Conservation (phyloP, 2,888 invertebrate genomes). For the Operophtera brumata region DNA sequence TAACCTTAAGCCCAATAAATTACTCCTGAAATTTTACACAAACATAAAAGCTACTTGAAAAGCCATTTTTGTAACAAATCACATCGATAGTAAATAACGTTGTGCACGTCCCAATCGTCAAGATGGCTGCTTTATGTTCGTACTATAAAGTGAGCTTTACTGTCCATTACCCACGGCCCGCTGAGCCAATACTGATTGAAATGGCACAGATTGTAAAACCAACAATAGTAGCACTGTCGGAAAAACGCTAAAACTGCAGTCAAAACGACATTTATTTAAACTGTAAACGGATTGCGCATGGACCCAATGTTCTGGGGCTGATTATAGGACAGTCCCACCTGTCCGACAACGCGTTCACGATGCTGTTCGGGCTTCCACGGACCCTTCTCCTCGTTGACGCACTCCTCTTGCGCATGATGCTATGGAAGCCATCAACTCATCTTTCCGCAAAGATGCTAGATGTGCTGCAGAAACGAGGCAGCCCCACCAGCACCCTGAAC, state of each 20-base stretch:
- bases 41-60: background rate
- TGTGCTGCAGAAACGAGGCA: no score
- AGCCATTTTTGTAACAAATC: background rate
- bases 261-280: background rate
- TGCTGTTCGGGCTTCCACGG: no score
- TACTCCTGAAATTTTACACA: no score
- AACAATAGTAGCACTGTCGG: constrained; percentile 13
- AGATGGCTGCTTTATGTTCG: constrained; percentile 12
- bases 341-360: no score
- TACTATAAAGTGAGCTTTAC: constrained; percentile 15
- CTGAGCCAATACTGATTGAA: constrained; percentile 30
- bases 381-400: no score
- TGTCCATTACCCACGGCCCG: constrained; percentile 12
- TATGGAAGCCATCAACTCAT: no score
- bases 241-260: constrained; percentile 5
- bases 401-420: no score
- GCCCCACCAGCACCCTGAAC: no score
- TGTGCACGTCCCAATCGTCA: constrained; percentile 13
- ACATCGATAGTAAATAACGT: constrained; percentile 4
- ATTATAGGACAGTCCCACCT: no score
- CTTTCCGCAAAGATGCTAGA: no score
- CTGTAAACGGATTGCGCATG: background rate
- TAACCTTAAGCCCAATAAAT: no score
- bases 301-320: no score
- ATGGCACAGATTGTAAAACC: constrained; percentile 24